A percentile compares a stretch with the other conserved stretches of the same genome.
Conservation (phyloP, 2,113 vertebrate genomes). For the Cynoglossus semilaevis region DNA sequence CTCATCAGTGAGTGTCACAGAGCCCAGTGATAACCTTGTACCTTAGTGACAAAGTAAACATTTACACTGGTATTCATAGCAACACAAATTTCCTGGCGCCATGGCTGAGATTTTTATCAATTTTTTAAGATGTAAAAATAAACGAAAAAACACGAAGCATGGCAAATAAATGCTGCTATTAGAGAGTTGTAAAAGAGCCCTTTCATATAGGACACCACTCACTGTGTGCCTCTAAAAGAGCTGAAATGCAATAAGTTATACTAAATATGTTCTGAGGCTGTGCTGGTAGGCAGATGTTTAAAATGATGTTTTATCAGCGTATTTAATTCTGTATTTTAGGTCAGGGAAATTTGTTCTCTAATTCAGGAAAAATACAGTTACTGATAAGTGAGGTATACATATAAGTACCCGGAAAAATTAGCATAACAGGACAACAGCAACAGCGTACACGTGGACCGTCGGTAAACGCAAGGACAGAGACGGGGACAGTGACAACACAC, state of each 20-base stretch:
- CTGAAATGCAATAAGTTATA: constrained; percentile 51
- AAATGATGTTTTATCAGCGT: constrained; percentile 46
- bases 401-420: constrained; percentile 2
- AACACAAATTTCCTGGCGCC: constrained; percentile 58
- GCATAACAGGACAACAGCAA: constrained; percentile 32
- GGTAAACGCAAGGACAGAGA: constrained; percentile 22
- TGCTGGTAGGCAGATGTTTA: constrained; percentile 49
- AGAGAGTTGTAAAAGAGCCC: constrained; percentile 22
- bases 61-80: constrained; percentile 68
- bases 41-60: constrained; percentile 69
- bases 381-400: neutral
- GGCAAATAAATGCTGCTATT: constrained; percentile 47
- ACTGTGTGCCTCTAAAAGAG: constrained; percentile 34
- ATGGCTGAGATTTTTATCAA: constrained; percentile 60
- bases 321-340: constrained; percentile 43
- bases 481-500: constrained; percentile 34
- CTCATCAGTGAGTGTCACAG: constrained; percentile 51
- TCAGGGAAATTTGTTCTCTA: neutral
- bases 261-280: constrained; percentile 42
- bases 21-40: constrained; percentile 64
- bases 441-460: constrained; percentile 24
- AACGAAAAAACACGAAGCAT: constrained; percentile 49
- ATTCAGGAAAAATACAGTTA: neutral
- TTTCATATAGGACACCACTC: constrained; percentile 53
- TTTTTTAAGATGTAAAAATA: constrained; percentile 59